A percentile compares a stretch with the other conserved stretches of the same genome.
phyloP scores from a whole-genome alignment of 2,797 vertebrate genomes.

The Neosalanx taihuensis region DNA sequence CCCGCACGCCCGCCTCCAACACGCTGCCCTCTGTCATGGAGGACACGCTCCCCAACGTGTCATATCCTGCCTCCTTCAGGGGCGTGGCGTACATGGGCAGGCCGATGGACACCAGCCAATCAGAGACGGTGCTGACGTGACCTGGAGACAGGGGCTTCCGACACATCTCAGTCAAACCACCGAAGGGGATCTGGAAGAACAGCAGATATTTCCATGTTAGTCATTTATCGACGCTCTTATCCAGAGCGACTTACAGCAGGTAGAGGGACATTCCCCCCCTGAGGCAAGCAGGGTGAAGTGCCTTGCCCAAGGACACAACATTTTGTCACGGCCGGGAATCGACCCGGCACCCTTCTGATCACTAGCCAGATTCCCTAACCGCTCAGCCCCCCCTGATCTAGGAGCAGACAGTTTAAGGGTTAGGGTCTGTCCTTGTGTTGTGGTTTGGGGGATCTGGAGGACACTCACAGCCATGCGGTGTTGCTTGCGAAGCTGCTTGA shows the following conservation, averaged over 20 bases:
- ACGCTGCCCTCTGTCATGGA: constrained; percentile 81
- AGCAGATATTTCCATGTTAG: too few relatives aligned
- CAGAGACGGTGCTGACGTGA: constrained; percentile 78
- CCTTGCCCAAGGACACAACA: too few relatives aligned
- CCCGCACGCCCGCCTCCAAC: constrained; percentile 85
- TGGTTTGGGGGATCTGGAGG: background rate
- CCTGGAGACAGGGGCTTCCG: constrained; percentile 82
- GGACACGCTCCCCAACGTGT: constrained; percentile 82
- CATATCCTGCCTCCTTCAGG: constrained; percentile 80
- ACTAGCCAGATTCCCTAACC: too few relatives aligned
- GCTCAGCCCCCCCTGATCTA: too few relatives aligned
- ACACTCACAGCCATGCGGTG: constrained; percentile 92
- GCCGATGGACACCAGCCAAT: constrained; percentile 93
- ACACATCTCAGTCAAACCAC: constrained; percentile 91
- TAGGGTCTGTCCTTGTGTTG: too few relatives aligned
- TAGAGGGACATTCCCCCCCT: too few relatives aligned
- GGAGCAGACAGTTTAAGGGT: too few relatives aligned
- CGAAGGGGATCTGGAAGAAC: constrained; percentile 85
- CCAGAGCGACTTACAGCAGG: too few relatives aligned
- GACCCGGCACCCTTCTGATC: too few relatives aligned
- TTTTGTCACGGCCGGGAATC: too few relatives aligned
- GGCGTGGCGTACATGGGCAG: constrained; percentile 87
- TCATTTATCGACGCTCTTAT: too few relatives aligned
- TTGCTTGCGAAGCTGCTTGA: constrained; percentile 90
- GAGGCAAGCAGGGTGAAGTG: too few relatives aligned